Percentiles rank a stretch among this genome's conserved stretches.
These are phyloP conservation scores for Spermophilus dauricus DNA, from an alignment of 2,113 vertebrate genomes.

Conservation along the genomic window DNA sequence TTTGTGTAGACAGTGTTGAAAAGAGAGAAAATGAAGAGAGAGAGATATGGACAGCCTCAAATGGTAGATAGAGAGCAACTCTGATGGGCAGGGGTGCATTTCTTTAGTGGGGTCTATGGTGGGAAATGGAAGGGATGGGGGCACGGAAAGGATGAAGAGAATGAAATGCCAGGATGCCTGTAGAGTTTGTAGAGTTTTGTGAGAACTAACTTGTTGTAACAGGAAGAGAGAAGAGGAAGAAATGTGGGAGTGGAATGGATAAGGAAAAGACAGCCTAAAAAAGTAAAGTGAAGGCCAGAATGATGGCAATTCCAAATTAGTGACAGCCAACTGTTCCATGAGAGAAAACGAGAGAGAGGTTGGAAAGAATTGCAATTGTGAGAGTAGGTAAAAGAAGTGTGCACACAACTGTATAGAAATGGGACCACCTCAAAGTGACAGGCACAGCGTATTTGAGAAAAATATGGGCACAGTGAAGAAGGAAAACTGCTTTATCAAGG, in stretches of 20 bases:
- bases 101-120: rapidly evolving
- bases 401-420: background rate
- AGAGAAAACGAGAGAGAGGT: background rate
- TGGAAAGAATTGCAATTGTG: background rate
- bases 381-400: background rate
- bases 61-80: background rate
- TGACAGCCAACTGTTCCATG: background rate
- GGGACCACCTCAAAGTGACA: background rate
- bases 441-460: background rate
- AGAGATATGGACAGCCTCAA: background rate
- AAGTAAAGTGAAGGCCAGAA: too few species aligned
- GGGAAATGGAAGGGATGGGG: background rate
- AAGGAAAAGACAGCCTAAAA: background rate
- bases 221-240: background rate
- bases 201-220: background rate
- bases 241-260: background rate
- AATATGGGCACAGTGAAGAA: background rate
- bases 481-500: background rate
- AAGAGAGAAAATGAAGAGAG: background rate
- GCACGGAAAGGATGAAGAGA: background rate
- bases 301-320: background rate
- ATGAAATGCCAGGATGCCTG: too few species aligned
- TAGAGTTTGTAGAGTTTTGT: background rate
- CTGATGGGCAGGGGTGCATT: background rate
- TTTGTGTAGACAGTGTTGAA: background rate